phyloP scores from a whole-genome alignment of 2,113 vertebrate genomes.

The Callospermophilus lateralis region DNA sequence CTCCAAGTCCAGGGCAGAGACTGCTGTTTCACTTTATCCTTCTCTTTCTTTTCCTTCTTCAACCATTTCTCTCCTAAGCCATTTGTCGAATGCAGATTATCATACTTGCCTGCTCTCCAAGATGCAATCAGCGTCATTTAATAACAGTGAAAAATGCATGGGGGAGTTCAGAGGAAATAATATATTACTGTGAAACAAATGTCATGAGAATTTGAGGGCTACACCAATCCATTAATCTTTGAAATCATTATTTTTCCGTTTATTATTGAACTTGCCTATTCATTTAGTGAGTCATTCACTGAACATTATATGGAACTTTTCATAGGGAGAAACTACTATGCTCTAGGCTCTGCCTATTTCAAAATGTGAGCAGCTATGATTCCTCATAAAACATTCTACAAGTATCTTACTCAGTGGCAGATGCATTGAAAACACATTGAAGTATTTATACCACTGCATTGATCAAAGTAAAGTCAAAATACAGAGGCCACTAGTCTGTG shows the following conservation, averaged over 20 bases:
- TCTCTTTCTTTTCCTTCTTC: not conserved
- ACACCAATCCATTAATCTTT: not conserved
- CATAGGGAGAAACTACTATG: not conserved
- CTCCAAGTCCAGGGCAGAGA: not conserved
- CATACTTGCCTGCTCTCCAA: not conserved
- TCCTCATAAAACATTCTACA: not conserved
- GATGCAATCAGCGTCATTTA: not conserved
- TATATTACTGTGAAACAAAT: not conserved
- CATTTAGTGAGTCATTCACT: not conserved
- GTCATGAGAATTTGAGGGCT: not conserved
- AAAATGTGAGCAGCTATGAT: not conserved
- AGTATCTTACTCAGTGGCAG: not conserved
- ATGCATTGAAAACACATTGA: not conserved
- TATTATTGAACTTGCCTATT: not conserved
- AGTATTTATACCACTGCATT: not conserved
- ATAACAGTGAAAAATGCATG: not conserved
- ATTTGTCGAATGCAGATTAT: not conserved
- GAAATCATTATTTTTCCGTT: conserved; percentile 43
- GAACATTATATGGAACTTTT: not conserved
- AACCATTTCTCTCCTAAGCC: not conserved
- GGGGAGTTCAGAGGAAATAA: not conserved
- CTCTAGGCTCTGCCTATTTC: not conserved
- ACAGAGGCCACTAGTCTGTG: not conserved
- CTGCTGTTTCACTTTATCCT: not conserved
- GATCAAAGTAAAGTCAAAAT: conserved; percentile 1